A percentile compares a stretch with the other conserved stretches of the same genome.
Evolutionary conservation across 2,888 invertebrate species (phyloP).

Genomic region (Megamerina dolium): DNA sequence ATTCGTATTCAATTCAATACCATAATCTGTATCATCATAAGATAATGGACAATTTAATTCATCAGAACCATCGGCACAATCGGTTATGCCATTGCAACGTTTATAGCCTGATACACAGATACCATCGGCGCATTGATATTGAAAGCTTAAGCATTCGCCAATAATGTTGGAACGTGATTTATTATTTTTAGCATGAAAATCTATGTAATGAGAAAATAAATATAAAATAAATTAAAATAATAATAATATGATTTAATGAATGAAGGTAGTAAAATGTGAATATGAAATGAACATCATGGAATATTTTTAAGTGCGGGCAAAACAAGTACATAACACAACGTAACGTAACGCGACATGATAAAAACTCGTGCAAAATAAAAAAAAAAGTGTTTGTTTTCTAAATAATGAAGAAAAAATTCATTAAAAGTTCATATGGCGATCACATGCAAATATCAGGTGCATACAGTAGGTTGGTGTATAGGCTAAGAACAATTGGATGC

Average conservation of each 20-base stretch:
- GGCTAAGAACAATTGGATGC: no score
- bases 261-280: background rate
- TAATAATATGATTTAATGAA: slow-evolving; percentile 2
- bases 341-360: no score
- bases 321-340: no score
- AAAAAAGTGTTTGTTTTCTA: no score
- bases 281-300: background rate
- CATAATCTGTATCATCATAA: slow-evolving; percentile 45
- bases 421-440: no score
- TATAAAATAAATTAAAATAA: slow-evolving; percentile 8
- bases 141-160: slow-evolving; percentile 49
- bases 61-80: slow-evolving; percentile 59
- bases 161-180: slow-evolving; percentile 34
- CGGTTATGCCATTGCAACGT: slow-evolving; percentile 55
- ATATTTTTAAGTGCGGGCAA: slow-evolving; percentile 3
- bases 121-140: slow-evolving; percentile 61
- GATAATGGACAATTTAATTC: slow-evolving; percentile 54
- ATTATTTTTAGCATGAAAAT: slow-evolving; percentile 42
- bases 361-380: no score
- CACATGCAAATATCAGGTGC: no score
- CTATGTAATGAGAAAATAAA: slow-evolving; percentile 20
- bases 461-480: no score
- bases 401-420: no score
- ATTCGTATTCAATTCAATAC: slow-evolving; percentile 24
- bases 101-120: slow-evolving; percentile 57